These are phyloP conservation scores for Cetonia aurata DNA, from an alignment of 2,888 invertebrate genomes.

Conservation along the genomic window DNA sequence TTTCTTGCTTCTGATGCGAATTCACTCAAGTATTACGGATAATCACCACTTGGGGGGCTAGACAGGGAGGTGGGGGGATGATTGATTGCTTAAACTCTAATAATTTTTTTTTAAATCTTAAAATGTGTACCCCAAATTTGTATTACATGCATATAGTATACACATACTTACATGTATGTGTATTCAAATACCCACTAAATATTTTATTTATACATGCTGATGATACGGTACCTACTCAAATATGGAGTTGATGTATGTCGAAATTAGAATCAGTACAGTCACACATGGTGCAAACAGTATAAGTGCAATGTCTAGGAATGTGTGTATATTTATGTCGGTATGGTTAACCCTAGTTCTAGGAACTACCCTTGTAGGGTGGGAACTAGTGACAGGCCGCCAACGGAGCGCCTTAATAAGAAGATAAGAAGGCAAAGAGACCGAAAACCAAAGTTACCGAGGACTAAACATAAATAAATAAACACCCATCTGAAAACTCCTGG, in stretches of 20 bases:
- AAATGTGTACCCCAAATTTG: too few species aligned
- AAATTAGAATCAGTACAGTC: not conserved
- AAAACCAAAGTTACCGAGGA: constrained; percentile 18
- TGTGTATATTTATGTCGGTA: constrained; percentile 18
- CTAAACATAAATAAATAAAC: constrained; percentile 28
- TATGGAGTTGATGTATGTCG: not conserved
- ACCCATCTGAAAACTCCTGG: constrained; percentile 21
- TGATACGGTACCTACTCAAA: too few species aligned
- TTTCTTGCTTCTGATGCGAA: too few species aligned
- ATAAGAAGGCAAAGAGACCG: constrained; percentile 29
- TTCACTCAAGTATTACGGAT: too few species aligned
- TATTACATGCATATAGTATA: too few species aligned
- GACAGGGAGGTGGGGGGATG: too few species aligned
- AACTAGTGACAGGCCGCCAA: constrained; percentile 33
- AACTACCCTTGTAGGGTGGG: constrained; percentile 42
- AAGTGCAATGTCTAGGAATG: not conserved
- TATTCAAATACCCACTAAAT: too few species aligned
- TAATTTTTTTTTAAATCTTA: too few species aligned
- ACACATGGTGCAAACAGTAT: constrained; percentile 9
- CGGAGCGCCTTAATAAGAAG: constrained; percentile 21
- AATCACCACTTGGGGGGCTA: too few species aligned
- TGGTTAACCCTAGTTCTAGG: constrained; percentile 40
- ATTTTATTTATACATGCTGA: too few species aligned
- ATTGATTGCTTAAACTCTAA: too few species aligned
- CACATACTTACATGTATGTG: too few species aligned